Evolutionary conservation across 2,113 vertebrate species (phyloP).

Genomic region (Cololabis saira): DNA sequence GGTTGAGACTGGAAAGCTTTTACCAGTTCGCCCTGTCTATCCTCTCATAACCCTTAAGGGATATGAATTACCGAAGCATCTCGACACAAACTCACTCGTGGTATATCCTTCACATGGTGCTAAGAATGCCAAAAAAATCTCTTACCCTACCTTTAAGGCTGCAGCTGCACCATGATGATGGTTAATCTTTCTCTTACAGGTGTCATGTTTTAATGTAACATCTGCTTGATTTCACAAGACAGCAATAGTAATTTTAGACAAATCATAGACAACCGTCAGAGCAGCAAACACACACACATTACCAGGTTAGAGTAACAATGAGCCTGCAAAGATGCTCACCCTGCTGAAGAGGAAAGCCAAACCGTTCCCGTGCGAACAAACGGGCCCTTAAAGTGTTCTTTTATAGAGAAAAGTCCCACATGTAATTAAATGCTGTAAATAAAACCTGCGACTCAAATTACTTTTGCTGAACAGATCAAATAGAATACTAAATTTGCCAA

Average conservation of each 20-base stretch:
- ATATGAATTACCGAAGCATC: too few relatives aligned
- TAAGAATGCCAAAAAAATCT: too few relatives aligned
- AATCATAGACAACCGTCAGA: not conserved
- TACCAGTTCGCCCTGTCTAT: too few relatives aligned
- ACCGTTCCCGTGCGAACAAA: constrained; percentile 49
- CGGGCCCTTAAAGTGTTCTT: constrained; percentile 49
- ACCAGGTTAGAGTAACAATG: constrained; percentile 22
- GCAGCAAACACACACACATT: not conserved
- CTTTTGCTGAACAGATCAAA: constrained; percentile 61
- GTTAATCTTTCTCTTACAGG: too few relatives aligned
- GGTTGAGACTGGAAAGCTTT: too few relatives aligned
- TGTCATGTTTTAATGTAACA: not conserved
- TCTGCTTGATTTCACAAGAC: not conserved
- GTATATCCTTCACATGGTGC: too few relatives aligned
- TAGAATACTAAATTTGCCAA: constrained; percentile 39
- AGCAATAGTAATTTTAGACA: too few relatives aligned
- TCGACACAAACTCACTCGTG: too few relatives aligned
- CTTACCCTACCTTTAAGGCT: too few relatives aligned
- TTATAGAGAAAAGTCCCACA: constrained; percentile 43
- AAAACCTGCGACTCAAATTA: constrained; percentile 61
- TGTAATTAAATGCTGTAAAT: constrained; percentile 64
- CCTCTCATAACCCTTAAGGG: too few relatives aligned
- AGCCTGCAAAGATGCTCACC: constrained; percentile 32
- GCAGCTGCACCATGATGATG: too few relatives aligned
- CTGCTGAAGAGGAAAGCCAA: constrained; percentile 58